A percentile compares a stretch with the other conserved stretches of the same genome.
These are phyloP conservation scores for Drosophila repleta DNA, from an alignment of 1,140 invertebrate species.

Conservation along the genomic window DNA sequence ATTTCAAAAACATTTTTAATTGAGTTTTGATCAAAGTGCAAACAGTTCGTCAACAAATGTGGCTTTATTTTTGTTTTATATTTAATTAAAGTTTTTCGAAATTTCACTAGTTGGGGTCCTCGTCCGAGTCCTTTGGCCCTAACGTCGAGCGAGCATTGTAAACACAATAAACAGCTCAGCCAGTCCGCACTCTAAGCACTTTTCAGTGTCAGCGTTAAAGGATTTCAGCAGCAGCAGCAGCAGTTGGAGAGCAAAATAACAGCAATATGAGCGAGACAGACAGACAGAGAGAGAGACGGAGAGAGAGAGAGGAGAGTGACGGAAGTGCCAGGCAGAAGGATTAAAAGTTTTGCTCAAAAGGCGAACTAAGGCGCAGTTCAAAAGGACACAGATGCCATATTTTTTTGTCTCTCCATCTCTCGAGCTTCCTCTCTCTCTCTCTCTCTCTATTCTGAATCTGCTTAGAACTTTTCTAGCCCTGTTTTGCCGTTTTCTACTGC, in stretches of 20 bases:
- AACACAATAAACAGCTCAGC: constrained; percentile 64
- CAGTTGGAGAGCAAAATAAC: constrained; percentile 1
- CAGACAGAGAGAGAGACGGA: constrained; percentile 9
- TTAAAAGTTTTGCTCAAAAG: constrained; percentile 72
- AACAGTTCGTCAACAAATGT: constrained; percentile 22
- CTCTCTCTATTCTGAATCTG: constrained; percentile 14
- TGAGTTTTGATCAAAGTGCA: constrained; percentile 20
- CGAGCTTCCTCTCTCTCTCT: no score
- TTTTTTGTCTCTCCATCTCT: constrained; percentile 19
- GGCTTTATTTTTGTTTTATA: no score
- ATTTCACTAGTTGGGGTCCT: constrained; percentile 4
- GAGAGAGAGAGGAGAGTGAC: constrained; percentile 19
- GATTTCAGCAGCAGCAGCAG: constrained; percentile 23
- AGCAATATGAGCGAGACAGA: constrained; percentile 8
- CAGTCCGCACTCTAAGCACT: constrained; percentile 48
- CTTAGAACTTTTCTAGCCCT: no score
- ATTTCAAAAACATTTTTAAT: constrained; percentile 28
- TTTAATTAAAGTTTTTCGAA: constrained; percentile 37
- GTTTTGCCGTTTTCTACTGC: constrained; percentile 17
- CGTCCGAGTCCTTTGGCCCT: background rate
- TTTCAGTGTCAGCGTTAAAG: constrained; percentile 66
- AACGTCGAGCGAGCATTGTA: constrained; percentile 10
- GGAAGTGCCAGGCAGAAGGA: constrained; percentile 66
- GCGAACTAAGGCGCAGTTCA: constrained; percentile 51
- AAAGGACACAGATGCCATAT: constrained; percentile 59